Evolutionary conservation across 2,888 invertebrate species (phyloP).

Genomic region (Augiades crinisus): DNA sequence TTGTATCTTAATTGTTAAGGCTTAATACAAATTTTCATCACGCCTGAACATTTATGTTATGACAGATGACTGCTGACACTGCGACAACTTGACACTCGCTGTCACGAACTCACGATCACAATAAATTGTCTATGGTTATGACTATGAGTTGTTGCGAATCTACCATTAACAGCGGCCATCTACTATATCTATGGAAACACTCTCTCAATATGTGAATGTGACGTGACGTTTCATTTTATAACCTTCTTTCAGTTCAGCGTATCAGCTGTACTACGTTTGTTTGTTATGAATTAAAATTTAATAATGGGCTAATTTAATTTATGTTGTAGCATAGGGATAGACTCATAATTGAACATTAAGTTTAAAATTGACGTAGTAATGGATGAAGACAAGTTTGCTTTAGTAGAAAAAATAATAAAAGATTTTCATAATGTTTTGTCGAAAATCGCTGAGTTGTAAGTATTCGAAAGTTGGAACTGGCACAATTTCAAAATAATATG

Average conservation of each 20-base stretch:
- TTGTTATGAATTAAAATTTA: constrained; percentile 1
- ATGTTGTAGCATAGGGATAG: neutral
- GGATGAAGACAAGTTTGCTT: constrained; percentile 85
- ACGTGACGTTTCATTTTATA: too few species aligned
- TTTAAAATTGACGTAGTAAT: constrained; percentile 36
- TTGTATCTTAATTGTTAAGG: too few species aligned
- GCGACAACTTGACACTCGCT: too few species aligned
- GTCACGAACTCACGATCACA: too few species aligned
- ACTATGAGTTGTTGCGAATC: too few species aligned
- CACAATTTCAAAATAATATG: constrained; percentile 46
- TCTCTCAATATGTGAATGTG: too few species aligned
- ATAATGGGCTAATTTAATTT: constrained; percentile 20
- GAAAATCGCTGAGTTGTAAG: constrained; percentile 90
- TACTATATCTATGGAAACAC: too few species aligned
- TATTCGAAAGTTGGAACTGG: constrained; percentile 49
- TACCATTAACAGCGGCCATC: too few species aligned
- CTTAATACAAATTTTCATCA: too few species aligned
- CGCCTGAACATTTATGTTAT: too few species aligned
- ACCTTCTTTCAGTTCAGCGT: neutral
- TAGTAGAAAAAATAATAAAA: constrained; percentile 90
- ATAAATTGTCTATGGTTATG: neutral
- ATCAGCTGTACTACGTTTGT: neutral
- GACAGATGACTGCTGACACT: too few species aligned
- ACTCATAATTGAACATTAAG: neutral
- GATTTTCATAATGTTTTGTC: constrained; percentile 88